Conservation (phyloP, 2,797 vertebrate genomes). For the Emys orbicularis region DNA sequence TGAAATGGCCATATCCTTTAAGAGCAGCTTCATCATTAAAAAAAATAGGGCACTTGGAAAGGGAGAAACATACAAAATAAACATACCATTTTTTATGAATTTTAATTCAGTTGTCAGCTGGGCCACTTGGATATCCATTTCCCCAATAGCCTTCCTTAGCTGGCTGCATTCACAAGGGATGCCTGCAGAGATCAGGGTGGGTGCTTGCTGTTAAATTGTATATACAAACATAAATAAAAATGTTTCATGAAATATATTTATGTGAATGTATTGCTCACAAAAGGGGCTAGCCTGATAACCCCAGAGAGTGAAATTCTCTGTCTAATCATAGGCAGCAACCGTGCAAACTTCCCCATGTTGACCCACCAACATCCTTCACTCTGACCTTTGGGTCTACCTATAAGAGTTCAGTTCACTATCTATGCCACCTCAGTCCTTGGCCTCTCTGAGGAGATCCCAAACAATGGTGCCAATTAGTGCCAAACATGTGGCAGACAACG, state of each 20-base stretch:
- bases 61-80: background rate
- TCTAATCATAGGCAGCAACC: background rate
- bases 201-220: background rate
- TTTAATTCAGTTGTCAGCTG: conserved; percentile 93
- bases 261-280: background rate
- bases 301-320: background rate
- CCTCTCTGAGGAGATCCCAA: background rate
- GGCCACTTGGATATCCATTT: conserved; percentile 95
- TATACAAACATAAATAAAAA: background rate
- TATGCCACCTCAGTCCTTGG: background rate
- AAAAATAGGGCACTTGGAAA: background rate
- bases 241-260: background rate
- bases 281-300: background rate
- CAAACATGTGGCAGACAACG: background rate
- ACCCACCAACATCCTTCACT: background rate
- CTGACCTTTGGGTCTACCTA: background rate
- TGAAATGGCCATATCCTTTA: background rate
- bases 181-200: conserved; percentile 78
- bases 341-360: background rate
- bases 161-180: conserved; percentile 94
- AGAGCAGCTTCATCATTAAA: background rate
- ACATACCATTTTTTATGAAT: conserved; percentile 98
- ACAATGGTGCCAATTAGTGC: background rate
- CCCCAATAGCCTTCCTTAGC: conserved; percentile 94
- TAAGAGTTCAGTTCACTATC: background rate